Conservation (phyloP, 2,113 vertebrate genomes). For the Psilopsiagon aymara region DNA sequence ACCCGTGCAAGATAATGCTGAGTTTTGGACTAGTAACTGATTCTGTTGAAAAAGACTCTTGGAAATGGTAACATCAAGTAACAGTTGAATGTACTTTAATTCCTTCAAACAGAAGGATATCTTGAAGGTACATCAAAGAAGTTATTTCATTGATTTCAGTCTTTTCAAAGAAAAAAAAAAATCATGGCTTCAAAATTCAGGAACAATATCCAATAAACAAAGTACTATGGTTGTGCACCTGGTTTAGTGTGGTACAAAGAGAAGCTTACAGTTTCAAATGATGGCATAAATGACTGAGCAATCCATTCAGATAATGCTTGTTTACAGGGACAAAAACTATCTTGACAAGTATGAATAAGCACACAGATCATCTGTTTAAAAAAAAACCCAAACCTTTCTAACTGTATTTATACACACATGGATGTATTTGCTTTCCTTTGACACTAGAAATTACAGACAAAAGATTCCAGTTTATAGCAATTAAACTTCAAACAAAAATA, state of each 20-base stretch:
- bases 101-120: conserved; percentile 62
- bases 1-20: rapidly evolving
- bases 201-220: conserved; percentile 45
- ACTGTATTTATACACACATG: conserved; percentile 14
- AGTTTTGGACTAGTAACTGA: background rate
- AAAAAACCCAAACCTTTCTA: background rate
- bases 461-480: conserved; percentile 22
- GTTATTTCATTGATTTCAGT: conserved; percentile 35
- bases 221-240: background rate
- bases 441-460: conserved; percentile 34
- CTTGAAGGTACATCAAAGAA: conserved; percentile 59
- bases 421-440: conserved; percentile 38
- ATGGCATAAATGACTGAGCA: conserved; percentile 26
- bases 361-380: conserved; percentile 8
- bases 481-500: background rate
- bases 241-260: conserved; percentile 31
- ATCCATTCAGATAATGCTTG: conserved; percentile 4
- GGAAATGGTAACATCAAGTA: conserved; percentile 37
- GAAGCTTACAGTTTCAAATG: conserved; percentile 29
- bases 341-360: conserved; percentile 23
- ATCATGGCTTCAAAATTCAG: conserved; percentile 44
- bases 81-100: conserved; percentile 64
- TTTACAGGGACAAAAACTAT: conserved; percentile 53
- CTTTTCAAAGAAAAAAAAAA: background rate
- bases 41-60: conserved; percentile 52